phyloP scores from a whole-genome alignment of 2,888 invertebrate species.

The Auanema freiburgensis region DNA sequence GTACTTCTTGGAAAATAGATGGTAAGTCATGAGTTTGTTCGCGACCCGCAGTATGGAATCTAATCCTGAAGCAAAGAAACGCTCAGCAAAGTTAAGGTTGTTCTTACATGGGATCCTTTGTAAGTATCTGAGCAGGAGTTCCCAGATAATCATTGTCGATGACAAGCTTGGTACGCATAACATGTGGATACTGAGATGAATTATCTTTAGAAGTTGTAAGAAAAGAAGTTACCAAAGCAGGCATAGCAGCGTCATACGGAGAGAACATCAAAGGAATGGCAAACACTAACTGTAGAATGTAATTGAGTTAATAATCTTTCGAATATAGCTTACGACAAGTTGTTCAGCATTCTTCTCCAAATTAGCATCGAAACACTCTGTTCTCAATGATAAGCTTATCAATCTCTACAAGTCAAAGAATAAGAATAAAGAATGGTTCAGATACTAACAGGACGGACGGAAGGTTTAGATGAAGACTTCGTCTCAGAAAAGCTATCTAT shows the following conservation, averaged over 20 bases:
- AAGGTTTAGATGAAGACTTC: too few species aligned
- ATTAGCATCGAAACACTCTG: too few species aligned
- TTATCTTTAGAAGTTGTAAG: background rate
- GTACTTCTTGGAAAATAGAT: background rate
- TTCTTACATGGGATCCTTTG: slow-evolving; percentile 1
- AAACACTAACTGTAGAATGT: background rate
- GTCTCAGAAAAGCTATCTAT: too few species aligned
- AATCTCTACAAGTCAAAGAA: too few species aligned
- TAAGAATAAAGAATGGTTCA: too few species aligned
- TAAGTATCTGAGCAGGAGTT: background rate
- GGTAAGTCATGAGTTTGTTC: background rate
- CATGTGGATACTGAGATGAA: background rate
- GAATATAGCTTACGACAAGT: too few species aligned
- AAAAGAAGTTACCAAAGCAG: background rate
- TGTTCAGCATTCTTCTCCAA: too few species aligned
- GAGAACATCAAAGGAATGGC: background rate
- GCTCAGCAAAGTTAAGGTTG: background rate
- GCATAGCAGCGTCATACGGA: background rate
- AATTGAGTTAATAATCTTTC: too few species aligned
- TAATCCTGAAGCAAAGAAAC: background rate
- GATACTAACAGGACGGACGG: too few species aligned
- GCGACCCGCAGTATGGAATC: background rate
- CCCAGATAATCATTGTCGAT: background rate
- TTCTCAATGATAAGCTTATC: too few species aligned
- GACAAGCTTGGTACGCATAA: background rate